Evolutionary conservation across 2,888 invertebrate genomes (phyloP).

Genomic region (Patella pellucida): DNA sequence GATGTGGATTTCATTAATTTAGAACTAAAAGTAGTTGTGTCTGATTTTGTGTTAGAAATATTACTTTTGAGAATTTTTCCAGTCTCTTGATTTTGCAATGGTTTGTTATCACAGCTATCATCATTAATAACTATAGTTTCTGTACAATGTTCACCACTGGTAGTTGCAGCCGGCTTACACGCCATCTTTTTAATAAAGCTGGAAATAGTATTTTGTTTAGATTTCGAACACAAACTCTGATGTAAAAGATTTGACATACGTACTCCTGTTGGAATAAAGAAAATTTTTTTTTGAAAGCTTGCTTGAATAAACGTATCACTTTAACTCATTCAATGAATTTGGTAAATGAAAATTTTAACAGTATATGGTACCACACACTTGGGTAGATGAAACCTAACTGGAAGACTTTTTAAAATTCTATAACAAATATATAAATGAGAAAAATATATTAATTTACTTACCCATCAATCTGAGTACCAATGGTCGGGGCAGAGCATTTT

Average conservation of each 20-base stretch:
- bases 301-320: too few species aligned
- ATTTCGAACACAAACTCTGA: slow-evolving; percentile 36
- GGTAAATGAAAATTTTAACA: not conserved
- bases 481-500: slow-evolving; percentile 48
- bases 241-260: slow-evolving; percentile 52
- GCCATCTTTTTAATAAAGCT: slow-evolving; percentile 45
- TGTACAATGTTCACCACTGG: not conserved
- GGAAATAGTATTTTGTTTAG: slow-evolving; percentile 51
- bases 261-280: slow-evolving; percentile 43
- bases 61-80: not conserved
- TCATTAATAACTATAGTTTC: not conserved
- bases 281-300: too few species aligned
- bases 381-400: too few species aligned
- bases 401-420: too few species aligned
- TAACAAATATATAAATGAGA: not conserved
- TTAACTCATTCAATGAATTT: not conserved
- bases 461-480: slow-evolving; percentile 68
- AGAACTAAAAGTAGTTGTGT: not conserved
- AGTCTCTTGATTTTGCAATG: not conserved
- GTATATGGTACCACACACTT: not conserved
- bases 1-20: not conserved
- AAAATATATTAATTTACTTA: slow-evolving; percentile 29
- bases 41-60: not conserved
- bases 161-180: slow-evolving; percentile 11
- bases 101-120: not conserved